These are phyloP conservation scores for Entelurus aequoreus DNA, from an alignment of 2,113 vertebrate genomes.

Conservation along the genomic window DNA sequence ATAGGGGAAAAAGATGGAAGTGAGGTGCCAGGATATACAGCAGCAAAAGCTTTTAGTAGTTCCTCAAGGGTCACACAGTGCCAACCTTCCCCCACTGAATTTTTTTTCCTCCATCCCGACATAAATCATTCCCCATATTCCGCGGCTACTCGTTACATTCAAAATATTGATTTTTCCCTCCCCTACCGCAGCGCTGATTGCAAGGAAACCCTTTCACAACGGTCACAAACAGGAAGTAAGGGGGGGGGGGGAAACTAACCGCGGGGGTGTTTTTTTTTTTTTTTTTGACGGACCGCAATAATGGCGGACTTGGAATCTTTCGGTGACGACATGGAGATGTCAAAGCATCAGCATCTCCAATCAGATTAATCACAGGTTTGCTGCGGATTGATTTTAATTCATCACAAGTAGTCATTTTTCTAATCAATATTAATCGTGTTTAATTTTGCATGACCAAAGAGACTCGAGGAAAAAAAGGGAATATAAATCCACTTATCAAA, in stretches of 20 bases:
- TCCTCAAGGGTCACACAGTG: slow-evolving; percentile 40
- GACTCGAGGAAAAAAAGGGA: too few relatives aligned
- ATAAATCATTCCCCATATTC: slow-evolving; percentile 98
- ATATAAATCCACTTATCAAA: too few relatives aligned
- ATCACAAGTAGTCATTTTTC: too few relatives aligned
- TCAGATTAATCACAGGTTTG: too few relatives aligned
- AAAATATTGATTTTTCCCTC: slow-evolving; percentile 90
- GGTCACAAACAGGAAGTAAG: slow-evolving; percentile 69
- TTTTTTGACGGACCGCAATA: slow-evolving; percentile 35
- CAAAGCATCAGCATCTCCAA: not conserved
- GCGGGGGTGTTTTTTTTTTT: slow-evolving; percentile 31
- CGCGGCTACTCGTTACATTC: slow-evolving; percentile 95
- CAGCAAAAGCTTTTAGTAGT: slow-evolving; percentile 38
- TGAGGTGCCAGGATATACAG: slow-evolving; percentile 31
- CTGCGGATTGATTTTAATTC: too few relatives aligned
- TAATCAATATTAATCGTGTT: too few relatives aligned
- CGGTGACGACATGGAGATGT: not conserved
- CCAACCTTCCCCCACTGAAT: slow-evolving; percentile 61
- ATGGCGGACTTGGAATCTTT: slow-evolving; percentile 41
- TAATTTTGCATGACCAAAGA: too few relatives aligned
- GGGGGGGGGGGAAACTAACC: slow-evolving; percentile 64
- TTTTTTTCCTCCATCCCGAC: slow-evolving; percentile 77
- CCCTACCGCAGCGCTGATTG: slow-evolving; percentile 75
- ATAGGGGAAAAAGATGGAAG: slow-evolving; percentile 16
- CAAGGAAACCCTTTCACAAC: slow-evolving; percentile 82